Evolutionary conservation across 2,113 vertebrate species (phyloP), one percentile per base, ranked within the genome.

Genomic region (Asarcornis scutulata): DNA sequence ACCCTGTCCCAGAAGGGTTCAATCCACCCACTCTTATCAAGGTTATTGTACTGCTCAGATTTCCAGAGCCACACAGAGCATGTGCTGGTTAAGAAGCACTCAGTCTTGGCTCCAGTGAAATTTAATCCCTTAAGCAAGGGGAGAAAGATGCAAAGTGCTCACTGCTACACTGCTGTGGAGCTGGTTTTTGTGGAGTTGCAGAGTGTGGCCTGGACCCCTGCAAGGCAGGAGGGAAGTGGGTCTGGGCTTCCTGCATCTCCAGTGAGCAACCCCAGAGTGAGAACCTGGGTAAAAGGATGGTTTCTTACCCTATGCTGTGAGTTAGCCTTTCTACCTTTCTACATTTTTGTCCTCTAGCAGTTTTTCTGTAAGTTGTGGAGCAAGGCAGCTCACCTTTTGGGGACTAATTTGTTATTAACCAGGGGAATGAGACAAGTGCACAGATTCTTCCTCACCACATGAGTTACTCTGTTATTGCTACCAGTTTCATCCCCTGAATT

Each of bases 1-100:
- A 7, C 7, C 48, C 27, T 5, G 40, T 87, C 11, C 42, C 38
- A 10, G 32, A 25, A n/a, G 29, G 7, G 44, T 68, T 55, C 32
- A 23, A 40, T 12, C 11, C 58, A 7, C 13, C n/a, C 42, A 1
- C 26, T 23, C 15, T 23, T 14, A 3, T 8, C 31, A 18, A 27
- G 29, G 52, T 2, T 14, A 9, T 4, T 8, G 18, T 46, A 36
- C 46, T 58, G 29, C 46, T 25, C 11, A 52, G 38, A 6, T 25
- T 52, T 55, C 3, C 5, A n/a, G 48, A 74, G 17, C 32, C 0
- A 0, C 11, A 1, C 1, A 29, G 55, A 38, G 58, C n/a, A 3
- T 1, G 17, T 10, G 58, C 2, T n/a, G 36, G 7, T 8, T 85
- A 15, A 36, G 32, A 34, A 36, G 27, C 9, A 9, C 22, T 13